These are phyloP conservation scores for Seriola dumerili DNA, from an alignment of 2,113 vertebrate genomes.

Conservation along the genomic window DNA sequence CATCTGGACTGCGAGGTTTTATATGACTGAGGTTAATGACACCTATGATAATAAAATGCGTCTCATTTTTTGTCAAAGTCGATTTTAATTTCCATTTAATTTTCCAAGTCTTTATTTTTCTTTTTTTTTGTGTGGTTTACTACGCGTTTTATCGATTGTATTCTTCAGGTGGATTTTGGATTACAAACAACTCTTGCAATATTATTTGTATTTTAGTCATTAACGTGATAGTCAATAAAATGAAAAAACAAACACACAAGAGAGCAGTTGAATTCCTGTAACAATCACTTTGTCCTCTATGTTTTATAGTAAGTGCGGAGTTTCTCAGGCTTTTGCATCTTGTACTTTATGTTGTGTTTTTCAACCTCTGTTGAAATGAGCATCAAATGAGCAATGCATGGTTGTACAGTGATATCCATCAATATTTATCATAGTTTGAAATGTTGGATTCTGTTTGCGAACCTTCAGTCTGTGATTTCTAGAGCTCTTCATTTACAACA, in stretches of 20 bases:
- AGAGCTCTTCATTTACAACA: constrained; percentile 4
- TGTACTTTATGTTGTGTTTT: too few relatives aligned
- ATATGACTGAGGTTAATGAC: constrained; percentile 31
- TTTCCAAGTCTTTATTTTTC: not conserved
- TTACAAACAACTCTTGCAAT: not conserved
- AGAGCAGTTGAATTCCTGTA: too few relatives aligned
- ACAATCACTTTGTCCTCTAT: too few relatives aligned
- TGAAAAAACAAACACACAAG: too few relatives aligned
- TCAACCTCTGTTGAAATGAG: too few relatives aligned
- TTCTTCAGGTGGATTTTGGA: not conserved
- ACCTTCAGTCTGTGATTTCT: constrained; percentile 18
- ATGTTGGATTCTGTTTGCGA: not conserved
- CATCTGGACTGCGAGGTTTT: constrained; percentile 10
- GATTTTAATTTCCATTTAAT: constrained; percentile 1
- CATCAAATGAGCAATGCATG: too few relatives aligned
- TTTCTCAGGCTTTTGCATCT: too few relatives aligned
- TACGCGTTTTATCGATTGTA: not conserved
- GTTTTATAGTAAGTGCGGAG: too few relatives aligned
- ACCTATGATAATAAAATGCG: constrained; percentile 11
- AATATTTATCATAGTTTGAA: too few relatives aligned
- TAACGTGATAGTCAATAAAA: not conserved
- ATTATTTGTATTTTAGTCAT: constrained; percentile 12
- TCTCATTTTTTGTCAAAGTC: not conserved
- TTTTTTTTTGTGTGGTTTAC: not conserved
- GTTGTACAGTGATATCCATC: too few relatives aligned